phyloP scores from a whole-genome alignment of 2,113 vertebrate genomes.

The Pseudopodoces humilis region DNA sequence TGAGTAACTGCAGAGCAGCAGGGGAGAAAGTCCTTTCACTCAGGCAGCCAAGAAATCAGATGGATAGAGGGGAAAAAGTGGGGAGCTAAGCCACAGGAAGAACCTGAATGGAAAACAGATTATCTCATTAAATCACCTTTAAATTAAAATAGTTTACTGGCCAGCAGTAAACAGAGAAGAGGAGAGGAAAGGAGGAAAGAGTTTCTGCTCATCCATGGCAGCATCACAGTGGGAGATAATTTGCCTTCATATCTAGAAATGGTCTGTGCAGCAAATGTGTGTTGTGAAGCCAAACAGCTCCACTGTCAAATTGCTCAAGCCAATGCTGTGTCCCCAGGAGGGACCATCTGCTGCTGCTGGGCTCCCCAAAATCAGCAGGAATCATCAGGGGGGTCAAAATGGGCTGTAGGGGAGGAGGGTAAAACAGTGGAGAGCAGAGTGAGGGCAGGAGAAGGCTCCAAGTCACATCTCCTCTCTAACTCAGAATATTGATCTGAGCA shows the following conservation, averaged over 20 bases:
- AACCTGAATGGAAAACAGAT: slow-evolving; percentile 49
- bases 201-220: neutral
- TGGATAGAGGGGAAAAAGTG: neutral
- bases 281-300: neutral
- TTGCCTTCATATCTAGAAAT: neutral
- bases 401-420: neutral
- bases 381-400: neutral
- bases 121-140: slow-evolving; percentile 35
- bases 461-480: neutral
- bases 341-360: neutral
- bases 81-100: neutral
- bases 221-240: neutral
- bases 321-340: neutral
- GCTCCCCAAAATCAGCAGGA: neutral
- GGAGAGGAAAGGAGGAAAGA: neutral
- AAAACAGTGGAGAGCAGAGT: neutral
- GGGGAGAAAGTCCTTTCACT: slow-evolving; percentile 7
- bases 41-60: slow-evolving; percentile 5
- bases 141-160: neutral
- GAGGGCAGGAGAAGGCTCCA: neutral
- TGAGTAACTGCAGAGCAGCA: neutral
- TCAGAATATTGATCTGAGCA: neutral
- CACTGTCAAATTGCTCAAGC: neutral
- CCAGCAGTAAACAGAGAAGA: neutral
- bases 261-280: neutral